A percentile compares a stretch with the other conserved stretches of the same genome.
Evolutionary conservation across 2,113 vertebrate genomes (phyloP).

Genomic region (Scomber japonicus): DNA sequence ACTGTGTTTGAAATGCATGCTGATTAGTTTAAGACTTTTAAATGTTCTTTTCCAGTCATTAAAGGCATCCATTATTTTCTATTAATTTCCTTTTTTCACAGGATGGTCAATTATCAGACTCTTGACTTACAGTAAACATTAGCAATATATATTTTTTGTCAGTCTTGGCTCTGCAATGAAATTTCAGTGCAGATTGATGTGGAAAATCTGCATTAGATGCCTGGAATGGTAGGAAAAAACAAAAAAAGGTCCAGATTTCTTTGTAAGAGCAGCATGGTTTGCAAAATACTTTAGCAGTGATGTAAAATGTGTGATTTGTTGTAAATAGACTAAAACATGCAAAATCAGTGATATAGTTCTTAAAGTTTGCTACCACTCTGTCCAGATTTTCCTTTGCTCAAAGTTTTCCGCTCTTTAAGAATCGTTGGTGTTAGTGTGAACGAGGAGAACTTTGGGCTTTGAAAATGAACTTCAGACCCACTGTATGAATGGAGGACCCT

Average conservation of each 20-base stretch:
- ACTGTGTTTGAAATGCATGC: background rate
- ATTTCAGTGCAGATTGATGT: background rate
- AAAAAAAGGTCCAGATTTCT: background rate
- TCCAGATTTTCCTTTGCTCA: background rate
- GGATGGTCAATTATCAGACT: background rate
- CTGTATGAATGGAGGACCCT: slow-evolving; percentile 5
- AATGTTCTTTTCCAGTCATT: background rate
- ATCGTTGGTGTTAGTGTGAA: background rate
- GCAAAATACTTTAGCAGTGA: background rate
- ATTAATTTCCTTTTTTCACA: background rate
- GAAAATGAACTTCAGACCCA: background rate
- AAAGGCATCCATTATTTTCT: background rate
- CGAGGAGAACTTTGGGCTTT: background rate
- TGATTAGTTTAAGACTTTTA: background rate
- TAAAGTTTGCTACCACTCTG: slow-evolving; percentile 5
- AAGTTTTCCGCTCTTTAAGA: background rate
- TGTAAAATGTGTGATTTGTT: background rate
- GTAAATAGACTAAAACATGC: slow-evolving; percentile 12
- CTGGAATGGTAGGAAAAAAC: background rate
- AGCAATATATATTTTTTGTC: background rate
- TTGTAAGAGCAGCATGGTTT: background rate
- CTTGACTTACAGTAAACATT: background rate
- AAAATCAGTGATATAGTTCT: background rate
- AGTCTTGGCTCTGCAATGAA: background rate
- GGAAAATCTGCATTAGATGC: background rate